Evolutionary conservation across 1,140 invertebrate genomes (phyloP), one percentile per base, ranked within the genome.

Genomic region (Hyles vespertilio): DNA sequence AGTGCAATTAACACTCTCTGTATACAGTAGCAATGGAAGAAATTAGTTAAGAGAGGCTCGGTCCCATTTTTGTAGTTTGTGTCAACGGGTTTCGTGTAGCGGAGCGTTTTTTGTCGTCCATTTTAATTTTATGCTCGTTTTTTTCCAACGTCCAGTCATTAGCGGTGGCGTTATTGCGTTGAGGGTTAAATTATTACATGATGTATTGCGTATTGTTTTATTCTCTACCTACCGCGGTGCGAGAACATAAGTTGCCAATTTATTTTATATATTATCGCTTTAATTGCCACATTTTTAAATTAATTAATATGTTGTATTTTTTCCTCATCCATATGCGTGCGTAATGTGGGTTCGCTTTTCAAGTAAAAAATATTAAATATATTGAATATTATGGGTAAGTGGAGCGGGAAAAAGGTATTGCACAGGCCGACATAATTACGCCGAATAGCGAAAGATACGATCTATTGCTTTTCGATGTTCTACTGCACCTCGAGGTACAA

Each of bases 11-110:
- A 79, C 78, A 78, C 79, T 81, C 60, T 61, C 67, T 69, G 74
- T 79, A 79, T 78, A 79, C 81, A 72, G 81, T 82, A 81, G 81
- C 81, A 70, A 74, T 77, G 79, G 72, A 72, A 77, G 81, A 84
- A 84, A 84, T 84, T 84, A 84, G 81, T 84, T 78, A 77, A 74
- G 65, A 71, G 68, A 66, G 58, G 61, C 57, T 74, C 67, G 68
- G 60, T 65, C 72, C 69, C 71, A 69, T 76, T 80, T 74, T 60
- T 66, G 67, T 62, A 6, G 49, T 58, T 70, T 69, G 69, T 72
- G 70, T 74, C 74, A 79, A 76, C 68, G 66, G 65, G 59, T 32
- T 34, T 58, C 58, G 44, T 57, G 65, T 65, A 69, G 66, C 71
- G 73, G 63, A 49, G 36, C 51, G 43, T 58, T 72, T 75, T 82